phyloP scores from a whole-genome alignment of 1,140 invertebrate species.

The Camponotus pennsylvanicus region DNA sequence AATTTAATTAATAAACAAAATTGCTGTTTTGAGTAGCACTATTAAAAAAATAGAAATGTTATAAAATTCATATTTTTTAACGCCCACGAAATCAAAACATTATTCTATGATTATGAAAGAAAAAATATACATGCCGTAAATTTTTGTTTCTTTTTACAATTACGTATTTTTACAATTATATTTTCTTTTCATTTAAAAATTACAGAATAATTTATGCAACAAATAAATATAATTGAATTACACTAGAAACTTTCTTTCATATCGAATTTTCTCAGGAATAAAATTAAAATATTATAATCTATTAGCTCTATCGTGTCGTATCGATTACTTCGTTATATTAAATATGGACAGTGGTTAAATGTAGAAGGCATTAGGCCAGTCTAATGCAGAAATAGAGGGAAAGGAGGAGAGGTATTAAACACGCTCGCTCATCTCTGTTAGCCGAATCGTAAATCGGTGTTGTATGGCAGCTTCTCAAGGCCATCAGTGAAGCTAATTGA shows the following conservation, averaged over 20 bases:
- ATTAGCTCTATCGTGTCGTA: background rate
- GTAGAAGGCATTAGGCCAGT: background rate
- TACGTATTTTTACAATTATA: no score
- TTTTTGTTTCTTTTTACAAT: background rate
- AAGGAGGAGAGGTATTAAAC: background rate
- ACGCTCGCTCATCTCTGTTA: constrained; percentile 47
- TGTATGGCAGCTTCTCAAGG: constrained; percentile 72
- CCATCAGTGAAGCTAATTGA: constrained; percentile 80
- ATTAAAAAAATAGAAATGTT: background rate
- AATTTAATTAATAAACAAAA: background rate
- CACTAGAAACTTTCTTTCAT: no score
- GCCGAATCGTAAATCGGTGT: constrained; percentile 26
- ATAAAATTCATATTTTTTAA: background rate
- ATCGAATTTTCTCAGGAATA: background rate
- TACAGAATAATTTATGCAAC: background rate
- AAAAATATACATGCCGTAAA: background rate
- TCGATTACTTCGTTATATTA: background rate
- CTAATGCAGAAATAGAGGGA: background rate
- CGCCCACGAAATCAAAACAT: background rate
- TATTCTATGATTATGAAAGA: background rate
- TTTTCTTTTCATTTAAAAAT: background rate
- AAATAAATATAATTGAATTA: background rate
- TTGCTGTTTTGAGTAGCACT: background rate
- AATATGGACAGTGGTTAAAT: background rate
- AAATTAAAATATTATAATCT: background rate